Base-by-base conservation (phyloP, 2,888 invertebrate species). In the Clunio marinus region DNA sequence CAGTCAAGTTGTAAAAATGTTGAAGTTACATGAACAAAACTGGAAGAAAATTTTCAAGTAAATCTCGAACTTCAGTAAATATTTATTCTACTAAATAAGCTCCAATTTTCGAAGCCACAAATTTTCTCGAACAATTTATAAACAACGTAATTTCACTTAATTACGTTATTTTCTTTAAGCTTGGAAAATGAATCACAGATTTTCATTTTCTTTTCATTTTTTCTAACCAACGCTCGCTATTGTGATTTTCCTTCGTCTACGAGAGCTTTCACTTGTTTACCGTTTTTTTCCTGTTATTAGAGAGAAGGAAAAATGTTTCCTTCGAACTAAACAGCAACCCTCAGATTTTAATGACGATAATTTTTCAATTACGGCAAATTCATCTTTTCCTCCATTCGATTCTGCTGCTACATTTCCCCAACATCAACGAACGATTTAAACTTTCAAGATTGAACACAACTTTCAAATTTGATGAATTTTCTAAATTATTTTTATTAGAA, bases 341-440 rank as follows among this genome's bases (percentile, higher is more conserved):
- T 51, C 3, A 27, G 10, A 57, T 57, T 57, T 57, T 57, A 27
- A 57, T 57, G 57, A 57, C 2, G 57, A 57, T 27, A 57, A 57
- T 57, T 27, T 57, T 57, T 57, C 57, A 57, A 57, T 57, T 57
- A 57, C 27, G 27, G 7, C 27, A 57, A 57, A 57, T 57, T 57
- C 22, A 27, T 57, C 25, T 27, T 20, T 24, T 13, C 22, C 22
- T 51, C 51, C 2, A n/a, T 51, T 51, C 51, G 51, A 51, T 32
- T 13, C 13, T 32, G 35, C 13, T 51, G 51, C 51, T 20, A 13
- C 10, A 20, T 51, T 3, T 41, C 15, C 17, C 51, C 22, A 7
- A 7, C 22, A 51, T 8, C 20, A 17, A 7, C 2, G 51, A 51
- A 51, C 51, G 20, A 17, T 51, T 51, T 22, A 51, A n/a, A n/a